Base-by-base conservation (phyloP, 2,797 vertebrate genomes). In the Sebastes nivosus region DNA sequence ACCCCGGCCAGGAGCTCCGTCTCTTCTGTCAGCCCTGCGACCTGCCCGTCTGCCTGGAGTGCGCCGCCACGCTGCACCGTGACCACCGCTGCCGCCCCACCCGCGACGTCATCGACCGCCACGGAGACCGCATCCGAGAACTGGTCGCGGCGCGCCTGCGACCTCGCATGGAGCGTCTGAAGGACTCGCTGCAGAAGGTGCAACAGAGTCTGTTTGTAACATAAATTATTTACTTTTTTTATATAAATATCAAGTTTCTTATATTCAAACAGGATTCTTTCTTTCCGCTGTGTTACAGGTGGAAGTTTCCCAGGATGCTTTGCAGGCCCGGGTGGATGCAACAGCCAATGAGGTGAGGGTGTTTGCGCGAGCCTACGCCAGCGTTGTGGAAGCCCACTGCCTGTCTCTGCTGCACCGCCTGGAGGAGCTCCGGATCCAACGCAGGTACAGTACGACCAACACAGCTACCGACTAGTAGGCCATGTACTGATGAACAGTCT, bases 21-120 rank as follows among this genome's bases (percentile, higher is more conserved):
- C 95, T 98, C 82, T 99, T 97, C 94, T 99, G 98, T 0, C 96
- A 96, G 91, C 92, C 94, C 54, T 98, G 98, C 6, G 97, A 97
- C 90, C 93, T 90, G 29, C 95, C 97, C 0, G 94, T 97, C 68
- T 99, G 98, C 88, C 89, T 91, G 75, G 96, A 97, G n/a, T 99
- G 98, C 0, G 82, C 95, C 4, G 89, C 94, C 27, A 94, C 92
- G 2, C 90, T 95, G 30, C 98, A 99, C 86, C 94, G 91, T 0
- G 97, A 97, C 66, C 98, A 99, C 75, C 85, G 79, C 42, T 97
- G 90, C 20, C 93, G 95, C 75, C 94, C 96, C 20, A 64, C 94
- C 0, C 30, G 80, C 3, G 96, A 95, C 0, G 95, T 95, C 6
- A 92, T 97, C 61, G 83, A 95, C 75, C 94, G 83, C 9, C 96